Evolutionary conservation across 2,113 vertebrate species (phyloP).

Genomic region (Pollimyrus isidori): DNA sequence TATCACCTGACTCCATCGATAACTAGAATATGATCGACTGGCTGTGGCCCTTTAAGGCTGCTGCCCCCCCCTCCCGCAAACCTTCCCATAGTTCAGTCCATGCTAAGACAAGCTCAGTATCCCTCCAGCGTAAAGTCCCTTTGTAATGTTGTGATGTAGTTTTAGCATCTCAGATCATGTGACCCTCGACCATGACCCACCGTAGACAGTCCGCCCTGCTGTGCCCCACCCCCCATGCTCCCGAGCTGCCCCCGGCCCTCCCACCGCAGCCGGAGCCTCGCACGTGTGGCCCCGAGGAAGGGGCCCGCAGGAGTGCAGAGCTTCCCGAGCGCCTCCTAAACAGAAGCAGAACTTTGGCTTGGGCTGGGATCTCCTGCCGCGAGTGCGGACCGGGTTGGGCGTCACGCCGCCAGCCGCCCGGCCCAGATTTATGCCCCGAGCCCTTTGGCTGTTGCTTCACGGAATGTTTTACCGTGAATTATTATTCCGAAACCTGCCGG

Average conservation of each 20-base stretch:
- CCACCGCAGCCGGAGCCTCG: neutral
- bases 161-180: neutral
- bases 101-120: neutral
- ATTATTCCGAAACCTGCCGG: neutral
- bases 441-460: neutral
- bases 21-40: neutral
- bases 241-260: neutral
- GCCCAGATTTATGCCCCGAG: neutral
- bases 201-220: neutral
- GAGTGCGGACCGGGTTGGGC: neutral
- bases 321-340: neutral
- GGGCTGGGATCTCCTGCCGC: neutral
- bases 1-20: neutral
- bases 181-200: neutral
- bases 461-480: neutral
- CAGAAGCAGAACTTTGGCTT: slow-evolving; percentile 8
- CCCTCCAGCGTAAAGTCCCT: neutral
- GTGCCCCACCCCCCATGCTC: neutral
- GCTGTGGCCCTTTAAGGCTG: neutral
- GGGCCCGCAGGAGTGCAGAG: neutral
- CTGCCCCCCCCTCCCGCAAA: neutral
- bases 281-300: neutral
- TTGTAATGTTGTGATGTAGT: neutral
- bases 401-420: neutral
- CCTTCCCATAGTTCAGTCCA: neutral